Conservation (phyloP, 2,888 invertebrate genomes). For the Agriopis marginaria region DNA sequence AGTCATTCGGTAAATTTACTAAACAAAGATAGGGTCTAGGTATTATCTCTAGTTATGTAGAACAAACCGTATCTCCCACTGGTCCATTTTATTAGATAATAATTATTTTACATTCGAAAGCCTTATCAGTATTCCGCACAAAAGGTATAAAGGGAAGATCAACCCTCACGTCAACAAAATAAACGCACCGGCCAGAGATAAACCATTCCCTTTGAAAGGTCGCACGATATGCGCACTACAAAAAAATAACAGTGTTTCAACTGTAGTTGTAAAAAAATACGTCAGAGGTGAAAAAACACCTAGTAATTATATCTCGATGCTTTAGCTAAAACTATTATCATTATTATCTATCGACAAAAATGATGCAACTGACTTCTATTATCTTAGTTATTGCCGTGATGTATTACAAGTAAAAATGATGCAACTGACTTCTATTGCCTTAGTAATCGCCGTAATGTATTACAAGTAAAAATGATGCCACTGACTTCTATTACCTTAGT, state of each 20-base stretch:
- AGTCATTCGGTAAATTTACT: not conserved
- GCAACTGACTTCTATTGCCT: no score
- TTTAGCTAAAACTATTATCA: no score
- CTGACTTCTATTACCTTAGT: no score
- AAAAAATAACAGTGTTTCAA: not conserved
- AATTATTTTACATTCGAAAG: conserved; percentile 31
- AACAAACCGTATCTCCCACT: not conserved
- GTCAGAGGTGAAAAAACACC: no score
- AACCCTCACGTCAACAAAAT: conserved; percentile 38
- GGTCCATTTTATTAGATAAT: conserved; percentile 15
- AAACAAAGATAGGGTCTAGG: not conserved
- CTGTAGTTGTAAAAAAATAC: no score
- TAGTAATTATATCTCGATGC: no score
- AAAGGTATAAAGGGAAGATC: conserved; percentile 32
- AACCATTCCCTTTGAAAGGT: conserved; percentile 38
- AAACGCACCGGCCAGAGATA: conserved; percentile 37
- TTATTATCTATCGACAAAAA: no score
- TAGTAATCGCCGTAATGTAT: no score
- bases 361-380: no score
- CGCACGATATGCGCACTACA: conserved; percentile 19
- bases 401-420: no score
- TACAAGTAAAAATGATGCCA: no score
- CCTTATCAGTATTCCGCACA: conserved; percentile 38
- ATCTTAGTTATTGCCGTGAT: no score
- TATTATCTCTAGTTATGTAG: not conserved